These are phyloP conservation scores for Rallus crepitans DNA, from an alignment of 2,797 vertebrate genomes.

Conservation along the genomic window DNA sequence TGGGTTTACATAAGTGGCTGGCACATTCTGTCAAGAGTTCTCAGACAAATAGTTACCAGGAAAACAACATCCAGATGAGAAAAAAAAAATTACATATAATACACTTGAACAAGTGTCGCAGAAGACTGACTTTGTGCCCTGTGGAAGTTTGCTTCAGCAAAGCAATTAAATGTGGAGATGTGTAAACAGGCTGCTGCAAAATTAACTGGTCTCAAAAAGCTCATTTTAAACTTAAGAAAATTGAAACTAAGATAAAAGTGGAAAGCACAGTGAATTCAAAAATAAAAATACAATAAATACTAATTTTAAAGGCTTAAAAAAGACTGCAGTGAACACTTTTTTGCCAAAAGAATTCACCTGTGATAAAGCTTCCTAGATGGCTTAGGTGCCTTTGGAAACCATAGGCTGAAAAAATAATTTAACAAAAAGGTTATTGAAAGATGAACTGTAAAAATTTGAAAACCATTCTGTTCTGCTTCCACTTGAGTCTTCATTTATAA, in stretches of 20 bases:
- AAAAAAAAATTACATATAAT: background rate
- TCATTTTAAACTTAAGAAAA: background rate
- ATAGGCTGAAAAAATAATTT: background rate
- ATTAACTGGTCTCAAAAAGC: background rate
- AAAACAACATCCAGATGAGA: background rate
- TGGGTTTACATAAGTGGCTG: constrained; percentile 10
- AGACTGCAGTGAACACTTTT: background rate
- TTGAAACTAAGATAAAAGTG: background rate
- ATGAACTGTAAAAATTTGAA: background rate
- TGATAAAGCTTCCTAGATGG: background rate
- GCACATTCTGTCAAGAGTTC: background rate
- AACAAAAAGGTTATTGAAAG: background rate
- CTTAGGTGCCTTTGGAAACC: background rate
- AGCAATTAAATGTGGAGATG: background rate
- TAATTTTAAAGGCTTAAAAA: background rate
- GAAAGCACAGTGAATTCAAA: background rate
- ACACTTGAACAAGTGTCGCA: background rate
- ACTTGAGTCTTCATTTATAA: background rate
- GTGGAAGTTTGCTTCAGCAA: background rate
- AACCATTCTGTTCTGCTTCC: background rate
- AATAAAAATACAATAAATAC: background rate
- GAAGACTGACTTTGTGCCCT: background rate
- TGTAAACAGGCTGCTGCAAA: background rate
- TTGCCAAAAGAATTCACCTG: background rate
- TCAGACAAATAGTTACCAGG: constrained; percentile 9